Base-by-base conservation (phyloP, 2,113 vertebrate genomes). In the Hemicordylus capensis region DNA sequence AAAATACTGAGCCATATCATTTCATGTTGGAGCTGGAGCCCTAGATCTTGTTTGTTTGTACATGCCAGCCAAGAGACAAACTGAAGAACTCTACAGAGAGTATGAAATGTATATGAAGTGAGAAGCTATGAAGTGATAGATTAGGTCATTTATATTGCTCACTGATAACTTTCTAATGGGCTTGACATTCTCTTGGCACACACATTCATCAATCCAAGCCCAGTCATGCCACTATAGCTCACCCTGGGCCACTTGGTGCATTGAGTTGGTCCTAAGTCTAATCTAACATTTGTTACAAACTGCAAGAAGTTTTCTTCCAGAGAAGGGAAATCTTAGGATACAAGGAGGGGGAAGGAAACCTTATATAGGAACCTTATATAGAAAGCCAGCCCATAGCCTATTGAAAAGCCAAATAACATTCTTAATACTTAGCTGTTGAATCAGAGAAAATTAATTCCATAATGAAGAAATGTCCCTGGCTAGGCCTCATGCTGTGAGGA, bases 1-100 rank as follows among this genome's bases (percentile, higher is more conserved):
- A 61, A 51, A 81, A 34, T 31, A 76, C 58, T 86, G 79, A 86
- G 28, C 78, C 80, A 87, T 82, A 87, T 48, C n/a, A 70, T 82
- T 87, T 76, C 17, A 46, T 76, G 31, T 86, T 73, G 64, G 24
- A 56, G 44, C 22, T 61, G 56, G 54, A 80, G 66, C n/a, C 44
- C 67, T 80, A 58, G 67, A 80, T 51, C 70, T 58, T 48, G n/a
- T 78, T 79, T 42, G 48, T 77, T 44, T 28, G 48, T 28, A 44
- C 42, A 69, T 70, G 44, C 42, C 42, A 73, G 76, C 76, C 76
- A 85, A 80, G 42, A 34, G 12, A 87, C 10, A 75, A 76, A 59
- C 37, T 51, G 51, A 48, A 61, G 22, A 81, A 76, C 6, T 78
- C 64, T n/a, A 78, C 66, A 79, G 39, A 72, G 31, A 70, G 75